Evolutionary conservation across 1,140 invertebrate genomes (phyloP).

Genomic region (Chironomus striatipennis): DNA sequence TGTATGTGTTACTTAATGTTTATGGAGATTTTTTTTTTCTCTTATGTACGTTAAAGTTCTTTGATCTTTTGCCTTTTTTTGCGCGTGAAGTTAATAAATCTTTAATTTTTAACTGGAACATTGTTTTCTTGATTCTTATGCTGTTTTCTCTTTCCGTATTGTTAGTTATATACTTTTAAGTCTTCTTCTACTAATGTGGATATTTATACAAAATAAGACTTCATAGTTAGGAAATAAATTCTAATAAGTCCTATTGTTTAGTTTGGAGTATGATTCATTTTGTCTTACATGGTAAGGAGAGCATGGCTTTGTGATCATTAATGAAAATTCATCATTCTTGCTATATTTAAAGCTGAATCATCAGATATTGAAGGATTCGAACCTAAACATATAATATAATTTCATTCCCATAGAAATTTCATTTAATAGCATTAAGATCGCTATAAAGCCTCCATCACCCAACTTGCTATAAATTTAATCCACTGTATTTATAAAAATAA

Average conservation of each 20-base stretch:
- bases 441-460: no score
- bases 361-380: no score
- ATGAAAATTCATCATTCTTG: no score
- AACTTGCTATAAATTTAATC: no score
- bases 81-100: not conserved
- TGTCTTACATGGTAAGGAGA: not conserved
- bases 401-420: no score
- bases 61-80: slow-evolving; percentile 5
- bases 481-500: no score
- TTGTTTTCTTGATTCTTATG: not conserved
- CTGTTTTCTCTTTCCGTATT: not conserved
- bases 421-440: no score
- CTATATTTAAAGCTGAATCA: no score
- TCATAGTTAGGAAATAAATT: not conserved
- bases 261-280: not conserved
- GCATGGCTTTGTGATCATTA: not conserved
- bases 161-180: not conserved
- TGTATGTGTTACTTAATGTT: not conserved
- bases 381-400: no score
- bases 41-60: slow-evolving; percentile 9
- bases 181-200: not conserved
- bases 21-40: not conserved
- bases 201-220: not conserved
- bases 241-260: not conserved
- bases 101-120: slow-evolving; percentile 6